Evolutionary conservation across 2,888 invertebrate genomes (phyloP), one percentile per base, ranked within the genome.

Genomic region (Molorchus minor): DNA sequence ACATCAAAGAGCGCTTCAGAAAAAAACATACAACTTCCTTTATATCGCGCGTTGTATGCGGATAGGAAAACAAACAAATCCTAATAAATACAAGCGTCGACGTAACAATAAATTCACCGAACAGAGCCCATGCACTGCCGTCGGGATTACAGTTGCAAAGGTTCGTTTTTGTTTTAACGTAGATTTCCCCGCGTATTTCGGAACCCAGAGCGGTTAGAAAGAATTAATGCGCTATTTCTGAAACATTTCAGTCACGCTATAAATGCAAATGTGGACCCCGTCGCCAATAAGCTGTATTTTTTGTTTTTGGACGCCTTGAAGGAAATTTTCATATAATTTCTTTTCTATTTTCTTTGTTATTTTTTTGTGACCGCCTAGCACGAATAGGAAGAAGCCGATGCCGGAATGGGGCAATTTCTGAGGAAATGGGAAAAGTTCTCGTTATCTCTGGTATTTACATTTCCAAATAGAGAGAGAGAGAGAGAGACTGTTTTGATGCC

Each of bases 401-500:
- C 16, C 15, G 44, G 41, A 41, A 19, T 19, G 19, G 41, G 20
- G 44, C 16, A 29, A 25, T 33, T 33, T n/a, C 33, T 33, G 4
- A 44, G 44, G 44, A 44, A 44, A 44, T 44, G 44, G 29, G 44
- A 19, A 44, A 44, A 44, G 44, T 44, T 25, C 29, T 17, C 29
- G 25, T 44, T 44, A 44, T 44, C 44, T 44, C 33, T 33, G 33
- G 33, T 33, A 33, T 33, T 33, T 33, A 33, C 33, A 33, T 33
- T 33, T 33, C 33, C 33, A 33, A 33, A 33, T 33, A 33, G 7
- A 33, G 5, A 33, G 33, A n/a, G n/a, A n/a, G n/a, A n/a, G 33
- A 33, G 12, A n/a, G n/a, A n/a, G n/a, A n/a, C n/a, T 33, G 33
- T 33, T 33, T 33, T 10, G 33, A 33, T 10, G 33, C 12, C 12